These are phyloP conservation scores for Morelia viridis DNA, from an alignment of 2,797 vertebrate genomes.

Conservation along the genomic window DNA sequence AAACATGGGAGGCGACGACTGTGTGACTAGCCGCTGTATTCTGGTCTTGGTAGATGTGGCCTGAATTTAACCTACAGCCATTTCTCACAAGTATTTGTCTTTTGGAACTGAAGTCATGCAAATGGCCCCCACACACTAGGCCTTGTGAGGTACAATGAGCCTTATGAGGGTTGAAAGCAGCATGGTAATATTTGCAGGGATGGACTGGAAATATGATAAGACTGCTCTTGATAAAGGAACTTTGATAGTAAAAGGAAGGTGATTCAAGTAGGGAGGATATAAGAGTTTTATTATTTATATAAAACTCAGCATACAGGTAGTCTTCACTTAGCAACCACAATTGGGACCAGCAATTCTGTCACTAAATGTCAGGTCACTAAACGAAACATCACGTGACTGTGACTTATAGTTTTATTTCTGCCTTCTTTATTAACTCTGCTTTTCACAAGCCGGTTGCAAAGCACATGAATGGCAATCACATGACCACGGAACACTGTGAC, in stretches of 20 bases:
- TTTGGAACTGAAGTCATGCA: not conserved
- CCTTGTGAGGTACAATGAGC: slow-evolving; percentile 26
- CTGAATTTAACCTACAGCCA: not conserved
- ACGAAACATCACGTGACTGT: not conserved
- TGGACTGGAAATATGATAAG: slow-evolving; percentile 20
- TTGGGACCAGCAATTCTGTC: not conserved
- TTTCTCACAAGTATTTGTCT: not conserved
- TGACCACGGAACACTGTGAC: not conserved
- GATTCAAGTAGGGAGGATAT: not conserved
- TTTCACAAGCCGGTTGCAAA: not conserved
- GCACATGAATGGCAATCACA: not conserved
- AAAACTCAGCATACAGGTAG: not conserved
- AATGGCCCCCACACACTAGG: not conserved
- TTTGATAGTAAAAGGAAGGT: not conserved
- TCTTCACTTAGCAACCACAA: not conserved
- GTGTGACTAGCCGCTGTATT: not conserved
- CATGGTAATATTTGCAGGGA: slow-evolving; percentile 34
- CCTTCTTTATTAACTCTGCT: not conserved
- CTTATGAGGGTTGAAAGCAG: slow-evolving; percentile 44
- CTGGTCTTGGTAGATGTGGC: not conserved
- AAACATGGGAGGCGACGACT: not conserved
- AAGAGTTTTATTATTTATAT: not conserved
- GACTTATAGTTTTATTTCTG: not conserved
- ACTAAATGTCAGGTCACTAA: too few relatives aligned
- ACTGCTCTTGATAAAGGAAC: slow-evolving; percentile 15